Conservation (phyloP, 2,797 vertebrate species). For the Chaunax sp. region DNA sequence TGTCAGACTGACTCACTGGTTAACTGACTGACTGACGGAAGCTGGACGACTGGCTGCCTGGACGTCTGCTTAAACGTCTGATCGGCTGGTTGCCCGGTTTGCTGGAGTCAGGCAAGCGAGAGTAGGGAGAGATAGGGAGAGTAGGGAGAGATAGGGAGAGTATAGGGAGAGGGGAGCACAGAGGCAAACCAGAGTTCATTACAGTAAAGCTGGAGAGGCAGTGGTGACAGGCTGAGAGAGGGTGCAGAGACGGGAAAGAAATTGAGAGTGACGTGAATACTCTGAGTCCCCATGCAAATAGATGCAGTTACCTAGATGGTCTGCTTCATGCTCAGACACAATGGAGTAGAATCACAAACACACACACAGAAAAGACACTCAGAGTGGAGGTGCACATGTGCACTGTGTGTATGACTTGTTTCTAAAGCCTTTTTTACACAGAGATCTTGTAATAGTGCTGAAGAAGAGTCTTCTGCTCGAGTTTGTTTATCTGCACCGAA, state of each 20-base stretch:
- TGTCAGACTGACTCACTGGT: conserved; percentile 38
- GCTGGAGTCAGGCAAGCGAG: conserved; percentile 37
- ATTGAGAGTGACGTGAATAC: conserved; percentile 73
- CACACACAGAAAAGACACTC: conserved; percentile 21
- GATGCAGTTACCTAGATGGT: conserved; percentile 64
- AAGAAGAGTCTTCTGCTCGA: too few species aligned
- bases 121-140: conserved; percentile 6
- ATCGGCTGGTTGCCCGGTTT: conserved; percentile 50
- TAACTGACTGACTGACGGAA: conserved; percentile 25
- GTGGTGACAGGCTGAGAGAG: conserved; percentile 70
- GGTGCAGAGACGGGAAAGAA: conserved; percentile 58
- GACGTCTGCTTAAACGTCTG: conserved; percentile 55
- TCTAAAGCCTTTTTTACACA: conserved; percentile 8
- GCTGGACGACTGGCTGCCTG: conserved; percentile 44
- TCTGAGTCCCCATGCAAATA: conserved; percentile 64
- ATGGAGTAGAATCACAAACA: conserved; percentile 39
- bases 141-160: too few species aligned
- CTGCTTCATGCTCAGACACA: conserved; percentile 46
- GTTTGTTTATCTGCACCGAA: too few species aligned
- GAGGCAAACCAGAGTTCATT: conserved; percentile 74
- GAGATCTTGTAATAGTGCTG: too few species aligned
- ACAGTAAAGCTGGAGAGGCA: conserved; percentile 71
- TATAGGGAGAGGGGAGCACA: conserved; percentile 13
- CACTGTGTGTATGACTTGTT: conserved; percentile 17
- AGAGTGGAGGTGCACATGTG: conserved; percentile 14